phyloP scores from a whole-genome alignment of 2,797 vertebrate species.

The Neoniphon sammara region DNA sequence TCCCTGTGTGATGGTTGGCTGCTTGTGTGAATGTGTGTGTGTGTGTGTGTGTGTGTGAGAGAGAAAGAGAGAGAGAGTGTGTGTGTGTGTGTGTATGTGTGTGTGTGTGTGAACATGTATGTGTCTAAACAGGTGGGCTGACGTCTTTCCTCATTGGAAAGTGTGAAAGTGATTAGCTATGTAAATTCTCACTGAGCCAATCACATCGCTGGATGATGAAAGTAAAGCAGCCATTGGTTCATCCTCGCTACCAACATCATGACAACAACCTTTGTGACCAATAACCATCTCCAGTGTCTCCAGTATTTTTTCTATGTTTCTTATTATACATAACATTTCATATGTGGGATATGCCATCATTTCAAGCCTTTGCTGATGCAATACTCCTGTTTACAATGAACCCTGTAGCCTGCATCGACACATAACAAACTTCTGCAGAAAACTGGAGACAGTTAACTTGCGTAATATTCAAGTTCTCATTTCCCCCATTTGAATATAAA shows the following conservation, averaged over 20 bases:
- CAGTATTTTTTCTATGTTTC: conserved; percentile 35
- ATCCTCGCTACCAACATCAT: conserved; percentile 50
- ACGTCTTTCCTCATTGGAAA: conserved; percentile 39
- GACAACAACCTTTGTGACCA: conserved; percentile 72
- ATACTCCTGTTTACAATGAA: conserved; percentile 75
- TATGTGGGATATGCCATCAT: conserved; percentile 74
- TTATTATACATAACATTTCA: conserved; percentile 69
- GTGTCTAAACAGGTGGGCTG: conserved; percentile 69
- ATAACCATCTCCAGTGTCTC: conserved; percentile 53
- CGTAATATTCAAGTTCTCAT: conserved; percentile 45
- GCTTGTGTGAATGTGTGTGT: conserved; percentile 44
- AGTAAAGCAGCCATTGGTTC: conserved; percentile 69
- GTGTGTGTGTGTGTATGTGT: conserved; percentile 12
- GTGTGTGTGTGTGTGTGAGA: conserved; percentile 21
- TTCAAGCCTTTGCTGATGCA: conserved; percentile 74
- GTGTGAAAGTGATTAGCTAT: conserved; percentile 59
- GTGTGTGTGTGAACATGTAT: conserved; percentile 65
- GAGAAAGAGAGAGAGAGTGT: conserved; percentile 12
- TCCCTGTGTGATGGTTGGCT: conserved; percentile 66
- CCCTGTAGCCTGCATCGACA: conserved; percentile 65
- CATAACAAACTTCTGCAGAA: conserved; percentile 60
- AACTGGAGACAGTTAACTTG: conserved; percentile 35
- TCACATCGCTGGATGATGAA: conserved; percentile 64
- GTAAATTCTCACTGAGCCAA: conserved; percentile 70
- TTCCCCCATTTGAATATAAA: conserved; percentile 57